Conservation (phyloP, 2,113 vertebrate species). For the Passer domesticus region DNA sequence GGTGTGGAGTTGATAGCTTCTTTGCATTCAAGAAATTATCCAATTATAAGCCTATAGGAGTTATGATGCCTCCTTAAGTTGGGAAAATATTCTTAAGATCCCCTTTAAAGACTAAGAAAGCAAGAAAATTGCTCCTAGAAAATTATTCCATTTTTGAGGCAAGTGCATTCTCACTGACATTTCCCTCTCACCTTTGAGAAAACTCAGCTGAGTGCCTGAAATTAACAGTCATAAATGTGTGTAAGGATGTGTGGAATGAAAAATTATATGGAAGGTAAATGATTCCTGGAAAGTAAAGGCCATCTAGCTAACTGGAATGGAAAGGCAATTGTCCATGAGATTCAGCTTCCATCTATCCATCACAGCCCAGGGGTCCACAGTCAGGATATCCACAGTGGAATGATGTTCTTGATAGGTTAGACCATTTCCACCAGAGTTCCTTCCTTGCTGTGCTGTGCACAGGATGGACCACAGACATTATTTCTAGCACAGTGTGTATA, state of each 20-base stretch:
- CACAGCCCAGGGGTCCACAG: neutral
- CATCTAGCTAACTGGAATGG: neutral
- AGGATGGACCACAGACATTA: neutral
- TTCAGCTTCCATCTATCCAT: neutral
- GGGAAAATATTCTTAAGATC: neutral
- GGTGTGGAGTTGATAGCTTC: too few relatives aligned
- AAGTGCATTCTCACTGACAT: neutral
- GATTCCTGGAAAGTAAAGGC: neutral
- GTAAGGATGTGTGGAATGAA: neutral
- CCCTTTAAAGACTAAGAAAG: neutral
- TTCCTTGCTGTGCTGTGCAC: accelerated
- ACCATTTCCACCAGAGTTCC: neutral
- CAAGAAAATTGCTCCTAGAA: neutral
- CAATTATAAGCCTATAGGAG: neutral
- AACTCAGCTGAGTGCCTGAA: neutral
- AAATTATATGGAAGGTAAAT: neutral
- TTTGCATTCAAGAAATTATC: neutral
- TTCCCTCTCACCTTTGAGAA: neutral
- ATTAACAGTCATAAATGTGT: neutral
- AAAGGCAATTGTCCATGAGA: neutral
- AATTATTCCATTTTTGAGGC: neutral
- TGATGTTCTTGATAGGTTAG: neutral
- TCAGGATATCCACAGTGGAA: neutral
- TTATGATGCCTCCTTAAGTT: neutral
- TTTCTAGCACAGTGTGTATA: neutral